Percentiles rank a stretch among this genome's conserved stretches.
Evolutionary conservation across 2,888 invertebrate species (phyloP).

Genomic region (Tetragonisca angustula): DNA sequence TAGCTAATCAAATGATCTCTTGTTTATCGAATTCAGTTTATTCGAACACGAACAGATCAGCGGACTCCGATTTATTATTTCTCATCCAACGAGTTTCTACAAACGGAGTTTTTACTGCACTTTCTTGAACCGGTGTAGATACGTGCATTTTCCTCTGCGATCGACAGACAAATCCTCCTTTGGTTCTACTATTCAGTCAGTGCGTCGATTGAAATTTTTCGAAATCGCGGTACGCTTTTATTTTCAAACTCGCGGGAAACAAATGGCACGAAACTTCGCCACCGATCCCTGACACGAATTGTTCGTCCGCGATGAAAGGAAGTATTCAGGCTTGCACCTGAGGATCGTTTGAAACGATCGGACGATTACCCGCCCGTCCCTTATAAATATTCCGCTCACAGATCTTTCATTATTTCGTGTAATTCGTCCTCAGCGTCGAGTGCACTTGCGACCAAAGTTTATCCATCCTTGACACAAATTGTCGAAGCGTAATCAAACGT

Average conservation of each 20-base stretch:
- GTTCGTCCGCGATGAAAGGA: slow-evolving; percentile 27
- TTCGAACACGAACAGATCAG: too few relatives aligned
- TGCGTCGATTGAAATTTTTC: too few relatives aligned
- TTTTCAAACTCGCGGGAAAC: not conserved
- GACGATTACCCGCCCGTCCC: slow-evolving; percentile 6
- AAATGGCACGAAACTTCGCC: slow-evolving; percentile 26
- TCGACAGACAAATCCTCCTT: too few relatives aligned
- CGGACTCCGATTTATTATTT: too few relatives aligned
- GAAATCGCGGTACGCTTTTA: too few relatives aligned
- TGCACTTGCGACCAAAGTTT: slow-evolving; percentile 53
- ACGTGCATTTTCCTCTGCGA: too few relatives aligned
- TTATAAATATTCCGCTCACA: slow-evolving; percentile 46
- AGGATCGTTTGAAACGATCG: slow-evolving; percentile 22
- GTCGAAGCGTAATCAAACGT: slow-evolving; percentile 51
- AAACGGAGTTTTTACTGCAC: too few relatives aligned
- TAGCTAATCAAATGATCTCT: too few relatives aligned
- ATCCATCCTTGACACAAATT: slow-evolving; percentile 67
- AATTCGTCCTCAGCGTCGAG: slow-evolving; percentile 25
- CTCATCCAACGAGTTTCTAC: too few relatives aligned
- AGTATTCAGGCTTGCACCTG: slow-evolving; percentile 36
- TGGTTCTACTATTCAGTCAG: too few relatives aligned
- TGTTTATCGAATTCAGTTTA: too few relatives aligned
- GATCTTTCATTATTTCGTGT: slow-evolving; percentile 41
- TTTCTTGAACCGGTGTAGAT: too few relatives aligned
- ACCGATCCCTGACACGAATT: slow-evolving; percentile 46